A percentile compares a stretch with the other conserved stretches of the same genome.
Evolutionary conservation across 2,888 invertebrate genomes (phyloP).

Genomic region (Vanessa cardui): DNA sequence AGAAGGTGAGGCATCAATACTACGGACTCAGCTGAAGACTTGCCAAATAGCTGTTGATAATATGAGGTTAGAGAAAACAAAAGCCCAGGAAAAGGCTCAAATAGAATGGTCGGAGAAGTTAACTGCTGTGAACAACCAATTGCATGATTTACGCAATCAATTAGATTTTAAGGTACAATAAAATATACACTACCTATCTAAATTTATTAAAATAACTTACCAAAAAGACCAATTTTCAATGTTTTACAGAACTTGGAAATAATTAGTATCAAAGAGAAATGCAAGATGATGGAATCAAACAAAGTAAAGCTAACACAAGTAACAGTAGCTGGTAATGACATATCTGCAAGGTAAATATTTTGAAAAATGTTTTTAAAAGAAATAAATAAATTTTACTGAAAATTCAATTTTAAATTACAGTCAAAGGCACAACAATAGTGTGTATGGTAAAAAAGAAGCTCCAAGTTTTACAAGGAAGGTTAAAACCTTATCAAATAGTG

Average conservation of each 20-base stretch:
- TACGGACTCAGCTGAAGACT: constrained; percentile 79
- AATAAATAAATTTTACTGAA: neutral
- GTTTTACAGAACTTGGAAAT: constrained; percentile 81
- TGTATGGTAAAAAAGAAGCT: constrained; percentile 41
- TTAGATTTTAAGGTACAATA: constrained; percentile 80
- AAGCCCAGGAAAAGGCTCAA: constrained; percentile 72
- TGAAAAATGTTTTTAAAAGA: neutral
- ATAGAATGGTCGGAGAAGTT: constrained; percentile 80
- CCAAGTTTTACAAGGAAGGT: constrained; percentile 43
- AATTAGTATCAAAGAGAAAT: constrained; percentile 81
- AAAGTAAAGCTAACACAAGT: constrained; percentile 73
- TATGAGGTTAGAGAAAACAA: constrained; percentile 71
- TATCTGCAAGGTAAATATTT: constrained; percentile 57
- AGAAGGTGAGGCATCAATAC: constrained; percentile 82
- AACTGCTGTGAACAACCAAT: constrained; percentile 61
- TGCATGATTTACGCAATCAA: constrained; percentile 74
- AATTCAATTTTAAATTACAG: constrained; percentile 42
- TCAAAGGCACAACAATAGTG: constrained; percentile 53
- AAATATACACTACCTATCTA: neutral
- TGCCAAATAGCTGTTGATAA: constrained; percentile 70
- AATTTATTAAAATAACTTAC: neutral
- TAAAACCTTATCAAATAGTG: constrained; percentile 50
- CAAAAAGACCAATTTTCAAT: neutral
- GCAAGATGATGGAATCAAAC: constrained; percentile 69
- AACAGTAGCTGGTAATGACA: constrained; percentile 61